Percentiles rank a stretch among this genome's conserved stretches.
Conservation (phyloP, 2,113 vertebrate species). For the Mus musculus region DNA sequence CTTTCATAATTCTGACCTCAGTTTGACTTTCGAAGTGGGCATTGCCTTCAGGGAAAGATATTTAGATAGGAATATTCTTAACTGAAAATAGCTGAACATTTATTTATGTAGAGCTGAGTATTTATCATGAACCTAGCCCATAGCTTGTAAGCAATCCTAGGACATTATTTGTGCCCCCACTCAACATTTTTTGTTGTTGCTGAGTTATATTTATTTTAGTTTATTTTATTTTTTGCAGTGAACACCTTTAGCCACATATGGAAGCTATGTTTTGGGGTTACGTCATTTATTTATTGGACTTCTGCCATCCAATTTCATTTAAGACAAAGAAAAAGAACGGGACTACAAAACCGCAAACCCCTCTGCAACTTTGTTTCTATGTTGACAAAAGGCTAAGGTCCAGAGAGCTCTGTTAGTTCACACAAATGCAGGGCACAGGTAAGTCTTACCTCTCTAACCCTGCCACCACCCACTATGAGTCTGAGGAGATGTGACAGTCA, state of each 20-base stretch:
- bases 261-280: neutral
- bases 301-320: neutral
- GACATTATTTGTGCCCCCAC: neutral
- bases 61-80: neutral
- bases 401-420: neutral
- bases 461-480: neutral
- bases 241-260: neutral
- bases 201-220: neutral
- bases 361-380: constrained; percentile 20
- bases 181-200: neutral
- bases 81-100: neutral
- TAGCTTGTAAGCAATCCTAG: neutral
- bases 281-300: neutral
- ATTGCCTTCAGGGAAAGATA: neutral
- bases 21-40: neutral
- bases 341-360: neutral
- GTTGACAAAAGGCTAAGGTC: neutral
- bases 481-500: neutral
- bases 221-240: neutral
- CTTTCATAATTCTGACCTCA: neutral
- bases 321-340: neutral
- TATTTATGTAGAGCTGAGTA: neutral
- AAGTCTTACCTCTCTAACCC: neutral
- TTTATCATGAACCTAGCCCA: neutral
- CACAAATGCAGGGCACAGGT: neutral